Evolutionary conservation across 2,888 invertebrate species (phyloP).

Genomic region (Epirrita christyi): DNA sequence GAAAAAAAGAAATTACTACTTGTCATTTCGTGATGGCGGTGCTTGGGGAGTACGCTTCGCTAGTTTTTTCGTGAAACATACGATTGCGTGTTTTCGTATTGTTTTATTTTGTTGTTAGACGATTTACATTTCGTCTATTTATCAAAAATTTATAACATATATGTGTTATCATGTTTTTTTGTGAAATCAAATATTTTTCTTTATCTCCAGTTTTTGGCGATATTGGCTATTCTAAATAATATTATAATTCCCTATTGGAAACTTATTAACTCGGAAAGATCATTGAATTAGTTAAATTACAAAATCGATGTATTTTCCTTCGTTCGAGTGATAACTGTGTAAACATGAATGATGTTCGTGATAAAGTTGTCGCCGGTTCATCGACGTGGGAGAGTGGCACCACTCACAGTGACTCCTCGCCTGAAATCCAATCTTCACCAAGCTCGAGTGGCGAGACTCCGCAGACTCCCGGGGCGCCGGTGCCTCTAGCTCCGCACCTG

Average conservation of each 20-base stretch:
- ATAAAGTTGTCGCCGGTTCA: slow-evolving; percentile 79
- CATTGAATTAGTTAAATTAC: slow-evolving; percentile 22
- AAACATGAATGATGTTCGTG: slow-evolving; percentile 82
- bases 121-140: slow-evolving; percentile 35
- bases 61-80: slow-evolving; percentile 64
- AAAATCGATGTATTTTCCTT: slow-evolving; percentile 27
- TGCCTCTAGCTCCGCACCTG: slow-evolving; percentile 74
- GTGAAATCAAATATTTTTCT: slow-evolving; percentile 49
- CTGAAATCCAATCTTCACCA: slow-evolving; percentile 76
- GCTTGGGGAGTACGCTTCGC: slow-evolving; percentile 73
- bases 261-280: slow-evolving; percentile 52
- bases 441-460: slow-evolving; percentile 77
- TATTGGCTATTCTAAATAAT: slow-evolving; percentile 65
- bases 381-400: slow-evolving; percentile 76
- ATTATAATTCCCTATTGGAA: slow-evolving; percentile 56
- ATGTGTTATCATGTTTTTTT: slow-evolving; percentile 50
- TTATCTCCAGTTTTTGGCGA: slow-evolving; percentile 62
- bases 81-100: slow-evolving; percentile 58
- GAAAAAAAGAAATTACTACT: slow-evolving; percentile 32
- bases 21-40: slow-evolving; percentile 77
- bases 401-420: slow-evolving; percentile 72
- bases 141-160: slow-evolving; percentile 38
- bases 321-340: slow-evolving; percentile 38
- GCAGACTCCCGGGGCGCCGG: slow-evolving; percentile 86
- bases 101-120: slow-evolving; percentile 50